Base-by-base conservation (phyloP, 1,140 invertebrate species). In the Trachelipus rathkii region DNA sequence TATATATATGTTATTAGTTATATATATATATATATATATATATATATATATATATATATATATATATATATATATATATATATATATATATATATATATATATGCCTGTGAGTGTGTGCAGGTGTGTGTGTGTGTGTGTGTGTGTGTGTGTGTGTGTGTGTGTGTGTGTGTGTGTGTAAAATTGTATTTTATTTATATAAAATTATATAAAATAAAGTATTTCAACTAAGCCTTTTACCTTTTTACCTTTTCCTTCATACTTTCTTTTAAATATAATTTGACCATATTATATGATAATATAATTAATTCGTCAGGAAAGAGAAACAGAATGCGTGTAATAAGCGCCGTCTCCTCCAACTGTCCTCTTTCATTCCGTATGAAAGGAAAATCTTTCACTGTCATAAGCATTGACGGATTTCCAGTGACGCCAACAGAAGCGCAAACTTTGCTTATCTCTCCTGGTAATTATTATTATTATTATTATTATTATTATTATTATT, bases 41-140 rank as follows among this genome's bases (percentile, higher is more conserved):
- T 60, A 60, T 60, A 19, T 60, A 60, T 60, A 19, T 60, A 60
- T 60, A 19, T 60, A 60, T 60, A 19, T 60, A 60, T 60, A 15
- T 60, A 19, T 60, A 60, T 60, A 60, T 60, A 60, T 60, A 60
- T 13, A 60, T 60, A 60, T 60, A 19, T 60, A 60, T 60, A 19
- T 60, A 60, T 60, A 60, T 60, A 19, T 60, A 60, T 60, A 60
- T 60, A 60, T 60, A 60, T 60, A 60, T 60, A 60, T 60, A 60
- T 60, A 19, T 60, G 8, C 8, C 1, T 60, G 8, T 60, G 50
- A 4, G 19, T 60, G 50, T 60, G 19, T 60, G 50, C 8, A 6
- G 1, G 33, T 33, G 33, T 33, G 33, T 33, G 33, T 33, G 33
- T 33, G 33, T 33, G 33, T 33, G 33, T 33, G 33, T 33, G 33